Evolutionary conservation across 2,113 vertebrate genomes (phyloP).

Genomic region (Callithrix jacchus): DNA sequence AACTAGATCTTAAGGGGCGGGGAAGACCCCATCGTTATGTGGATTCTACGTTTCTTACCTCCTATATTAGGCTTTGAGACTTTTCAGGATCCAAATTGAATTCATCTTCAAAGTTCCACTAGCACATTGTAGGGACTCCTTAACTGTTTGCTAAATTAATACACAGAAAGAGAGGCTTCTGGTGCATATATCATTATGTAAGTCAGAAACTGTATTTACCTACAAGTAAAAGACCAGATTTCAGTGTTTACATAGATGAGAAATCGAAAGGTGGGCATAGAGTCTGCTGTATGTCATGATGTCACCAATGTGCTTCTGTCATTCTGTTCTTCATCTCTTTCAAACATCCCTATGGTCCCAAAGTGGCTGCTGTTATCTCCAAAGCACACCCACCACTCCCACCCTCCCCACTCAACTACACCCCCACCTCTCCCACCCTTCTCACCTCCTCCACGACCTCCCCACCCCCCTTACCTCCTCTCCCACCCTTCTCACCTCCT

Average conservation of each 20-base stretch:
- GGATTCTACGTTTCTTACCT: background rate
- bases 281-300: background rate
- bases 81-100: background rate
- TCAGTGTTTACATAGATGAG: background rate
- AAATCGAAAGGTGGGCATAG: background rate
- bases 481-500: too few relatives aligned
- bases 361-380: background rate
- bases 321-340: too few relatives aligned
- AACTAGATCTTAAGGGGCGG: background rate
- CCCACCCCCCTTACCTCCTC: too few relatives aligned
- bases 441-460: too few relatives aligned
- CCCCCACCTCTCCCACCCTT: too few relatives aligned
- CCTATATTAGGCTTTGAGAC: background rate
- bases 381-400: background rate
- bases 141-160: background rate
- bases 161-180: background rate
- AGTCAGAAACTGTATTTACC: background rate
- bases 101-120: background rate
- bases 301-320: background rate
- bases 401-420: too few relatives aligned
- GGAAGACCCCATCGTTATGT: background rate
- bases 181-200: background rate
- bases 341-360: background rate
- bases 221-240: background rate
- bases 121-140: background rate